Base-by-base conservation (phyloP, 2,888 invertebrate genomes). In the Liodrosophila aerea region DNA sequence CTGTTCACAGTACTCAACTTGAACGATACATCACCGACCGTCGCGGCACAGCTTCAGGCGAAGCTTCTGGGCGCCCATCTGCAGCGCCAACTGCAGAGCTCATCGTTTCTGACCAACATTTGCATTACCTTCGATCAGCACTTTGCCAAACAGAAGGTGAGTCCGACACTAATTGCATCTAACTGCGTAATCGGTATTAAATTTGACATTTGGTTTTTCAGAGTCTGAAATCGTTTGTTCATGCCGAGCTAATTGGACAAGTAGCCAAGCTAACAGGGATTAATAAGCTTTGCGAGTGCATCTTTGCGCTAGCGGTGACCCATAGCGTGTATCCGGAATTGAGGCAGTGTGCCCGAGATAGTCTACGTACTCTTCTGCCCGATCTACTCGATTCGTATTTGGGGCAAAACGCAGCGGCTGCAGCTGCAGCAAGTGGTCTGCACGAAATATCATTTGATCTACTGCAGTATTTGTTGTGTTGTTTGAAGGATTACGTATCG, bases 371-470 rank as follows among this genome's bases (percentile, higher is more conserved):
- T 89, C 94, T 95, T 88, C 92, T 98, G 69, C 95, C 97, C 60
- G 94, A 95, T 87, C 92, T 98, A 67, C 94, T 97, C 49, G 94
- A 95, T 90, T 94, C 95, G 71, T 97, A 97, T 90, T 93, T 96
- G 73, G 96, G 97, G 90, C 74, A 73, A 5, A 93, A 94, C 90
- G 95, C 93, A 84, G 93, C 93, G 85, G 64, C 84, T 1, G 73
- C 80, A n/a, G 63, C 83, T 1, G 72, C 78, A 8, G 71, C 71
- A 12, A 86, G 82, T 51, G 95, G 95, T 80, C 93, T 98, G 85
- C 95, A 96, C 92, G 97, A 97, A 91, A 94, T 96, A 83, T 94
- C 95, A 65, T 95, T 97, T 82, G 97, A 97, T 92, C 93, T 97
- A 67, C 91, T 97, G 82, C 96, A 97, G 91, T 92, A 95, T 71